A percentile compares a stretch with the other conserved stretches of the same genome.
Evolutionary conservation across 2,113 vertebrate genomes (phyloP).

Genomic region (Microcebus ravelobensis): DNA sequence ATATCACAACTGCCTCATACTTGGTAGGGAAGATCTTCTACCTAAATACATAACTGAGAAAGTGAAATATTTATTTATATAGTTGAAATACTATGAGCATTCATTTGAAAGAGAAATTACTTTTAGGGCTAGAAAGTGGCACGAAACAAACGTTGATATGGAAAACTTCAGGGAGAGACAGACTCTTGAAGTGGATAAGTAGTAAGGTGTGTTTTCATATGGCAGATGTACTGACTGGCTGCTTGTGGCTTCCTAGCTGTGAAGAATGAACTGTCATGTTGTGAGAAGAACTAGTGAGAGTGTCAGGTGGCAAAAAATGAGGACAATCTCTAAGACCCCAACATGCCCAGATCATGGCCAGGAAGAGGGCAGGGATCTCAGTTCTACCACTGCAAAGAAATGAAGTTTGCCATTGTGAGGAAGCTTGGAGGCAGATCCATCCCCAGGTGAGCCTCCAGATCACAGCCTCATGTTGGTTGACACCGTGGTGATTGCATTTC

Average conservation of each 20-base stretch:
- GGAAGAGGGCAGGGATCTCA: not conserved
- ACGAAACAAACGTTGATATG: not conserved
- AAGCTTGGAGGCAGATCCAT: not conserved
- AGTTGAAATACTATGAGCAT: not conserved
- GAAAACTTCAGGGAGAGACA: not conserved
- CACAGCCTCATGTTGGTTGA: not conserved
- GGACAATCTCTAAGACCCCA: not conserved
- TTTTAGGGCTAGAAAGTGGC: not conserved
- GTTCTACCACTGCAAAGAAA: not conserved
- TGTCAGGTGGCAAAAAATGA: not conserved
- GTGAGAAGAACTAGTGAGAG: not conserved
- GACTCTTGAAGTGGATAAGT: not conserved
- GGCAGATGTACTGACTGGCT: not conserved
- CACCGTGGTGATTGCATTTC: not conserved
- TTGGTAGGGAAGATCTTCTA: not conserved
- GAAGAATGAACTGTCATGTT: not conserved
- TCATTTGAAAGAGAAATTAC: conserved; percentile 2
- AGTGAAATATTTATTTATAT: not conserved
- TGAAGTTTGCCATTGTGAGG: no score
- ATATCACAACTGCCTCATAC: not conserved
- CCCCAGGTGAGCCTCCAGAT: not conserved
- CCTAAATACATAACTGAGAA: not conserved
- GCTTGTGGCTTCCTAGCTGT: not conserved
- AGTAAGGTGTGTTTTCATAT: no score
- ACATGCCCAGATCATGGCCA: not conserved